These are phyloP conservation scores for Galeopsomyia nigrocyanea DNA, from an alignment of 2,888 invertebrate genomes.

Conservation along the genomic window DNA sequence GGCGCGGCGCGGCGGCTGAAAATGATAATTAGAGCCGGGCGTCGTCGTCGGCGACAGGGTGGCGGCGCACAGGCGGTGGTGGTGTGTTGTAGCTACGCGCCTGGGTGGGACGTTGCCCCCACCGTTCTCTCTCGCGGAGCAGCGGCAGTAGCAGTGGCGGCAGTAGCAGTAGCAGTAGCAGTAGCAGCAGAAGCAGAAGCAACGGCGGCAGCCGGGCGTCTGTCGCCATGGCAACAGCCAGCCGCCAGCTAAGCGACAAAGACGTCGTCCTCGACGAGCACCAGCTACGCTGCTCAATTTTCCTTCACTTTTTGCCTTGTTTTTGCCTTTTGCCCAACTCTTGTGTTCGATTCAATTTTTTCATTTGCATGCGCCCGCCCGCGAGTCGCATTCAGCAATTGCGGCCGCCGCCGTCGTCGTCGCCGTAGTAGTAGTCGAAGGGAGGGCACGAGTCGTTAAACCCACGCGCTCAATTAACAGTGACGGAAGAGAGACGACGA, in stretches of 20 bases:
- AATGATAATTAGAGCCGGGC: conserved; percentile 32
- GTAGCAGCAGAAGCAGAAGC: not conserved
- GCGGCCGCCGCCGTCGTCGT: no score
- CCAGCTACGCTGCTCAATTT: no score
- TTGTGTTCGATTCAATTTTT: no score
- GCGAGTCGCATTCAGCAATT: no score
- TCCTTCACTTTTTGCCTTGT: no score
- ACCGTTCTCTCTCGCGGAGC: conserved; percentile 63
- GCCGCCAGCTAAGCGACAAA: no score
- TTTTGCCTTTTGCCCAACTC: no score
- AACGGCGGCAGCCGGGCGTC: conserved; percentile 66
- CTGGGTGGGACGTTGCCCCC: conserved; percentile 68
- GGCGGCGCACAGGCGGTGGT: conserved; percentile 23
- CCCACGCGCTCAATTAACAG: conserved; percentile 31
- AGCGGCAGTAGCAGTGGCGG: not conserved
- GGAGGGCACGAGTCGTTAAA: conserved; percentile 20
- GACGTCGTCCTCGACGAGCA: no score
- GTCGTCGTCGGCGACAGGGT: conserved; percentile 38
- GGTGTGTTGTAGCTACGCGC: conserved; percentile 24
- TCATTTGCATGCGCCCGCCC: no score
- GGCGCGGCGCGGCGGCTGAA: conserved; percentile 5
- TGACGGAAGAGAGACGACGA: conserved; percentile 16
- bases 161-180: no score
- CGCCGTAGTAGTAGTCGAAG: not conserved
- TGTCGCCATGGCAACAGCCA: conserved; percentile 71